Evolutionary conservation across 2,797 vertebrate genomes (phyloP), one percentile per base, ranked within the genome.

Genomic region (Tiaroga cobitis): DNA sequence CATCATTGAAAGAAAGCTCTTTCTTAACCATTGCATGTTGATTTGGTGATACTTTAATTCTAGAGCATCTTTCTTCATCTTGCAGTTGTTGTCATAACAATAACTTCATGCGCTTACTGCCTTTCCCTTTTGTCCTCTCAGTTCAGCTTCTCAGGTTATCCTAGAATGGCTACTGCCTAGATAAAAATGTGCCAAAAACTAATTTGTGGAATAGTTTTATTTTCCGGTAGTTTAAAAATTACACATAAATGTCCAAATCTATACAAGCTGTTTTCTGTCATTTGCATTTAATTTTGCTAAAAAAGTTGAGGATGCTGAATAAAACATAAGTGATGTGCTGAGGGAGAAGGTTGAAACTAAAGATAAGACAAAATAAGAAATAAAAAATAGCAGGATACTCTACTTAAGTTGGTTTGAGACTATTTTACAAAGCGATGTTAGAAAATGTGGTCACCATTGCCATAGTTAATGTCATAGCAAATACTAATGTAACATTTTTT

Each of bases 401-500:
- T 67, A 16, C 16, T 19, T 46, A 3, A 49, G 19, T 56, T 56
- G 49, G 29, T 37, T 76, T 76, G 51, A 56, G 32, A 56, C 32
- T 34, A 37, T 59, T 56, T 76, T 24, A 75, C 29, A 75, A 54
- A 24, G 9, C 0, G 3, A 6, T 75, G 51, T 54, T 75, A 59
- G 21, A 26, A 59, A 61, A 77, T 41, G 4, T 65, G 29, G 32
- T 24, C 15, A n/a, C 11, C 63, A 11, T 19, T n/a, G 16, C 67
- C 5, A 19, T 56, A 70, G 29, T 51, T 70, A 61, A 8, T 39
- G 5, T 70, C 49, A 73, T 46, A 67, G 19, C 61, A 80, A 61
- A 82, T 80, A 41, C 32, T 88, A 84, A 67, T 83, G 76, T 83
- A 74, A 54, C 21, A 82, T 49, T 84, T 56, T 77, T 37, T 37